Conservation (phyloP, 37 sponge, comb jelly and placozoan genomes). For the Amphimedon queenslandica region DNA sequence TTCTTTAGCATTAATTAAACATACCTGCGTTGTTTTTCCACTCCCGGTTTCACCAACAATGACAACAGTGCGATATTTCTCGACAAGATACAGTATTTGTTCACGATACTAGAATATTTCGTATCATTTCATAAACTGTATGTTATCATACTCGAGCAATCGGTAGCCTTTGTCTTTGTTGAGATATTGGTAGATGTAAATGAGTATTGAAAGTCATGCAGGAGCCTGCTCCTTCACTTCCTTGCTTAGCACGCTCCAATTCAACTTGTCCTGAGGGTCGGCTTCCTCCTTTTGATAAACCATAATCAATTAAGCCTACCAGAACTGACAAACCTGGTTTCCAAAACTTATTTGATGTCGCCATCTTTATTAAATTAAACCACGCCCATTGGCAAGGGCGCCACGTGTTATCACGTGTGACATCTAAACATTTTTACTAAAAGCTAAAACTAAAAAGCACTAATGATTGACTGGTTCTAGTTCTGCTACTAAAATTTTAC, state of each 20-base stretch:
- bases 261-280: slow-evolving; percentile 28
- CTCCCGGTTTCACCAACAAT: slow-evolving; percentile 93
- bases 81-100: slow-evolving; percentile 84
- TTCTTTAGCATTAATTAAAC: neutral
- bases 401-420: too few species aligned
- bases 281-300: slow-evolving; percentile 1
- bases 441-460: too few species aligned
- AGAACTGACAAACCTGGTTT: neutral
- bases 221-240: slow-evolving; percentile 67
- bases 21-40: slow-evolving; percentile 87
- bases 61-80: slow-evolving; percentile 71
- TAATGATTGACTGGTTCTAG: too few species aligned
- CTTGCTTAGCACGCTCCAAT: slow-evolving; percentile 48
- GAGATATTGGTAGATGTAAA: slow-evolving; percentile 66
- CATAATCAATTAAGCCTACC: neutral
- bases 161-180: slow-evolving; percentile 90
- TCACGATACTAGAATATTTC: slow-evolving; percentile 58
- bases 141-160: slow-evolving; percentile 61
- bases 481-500: too few species aligned
- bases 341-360: neutral
- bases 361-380: slow-evolving; percentile 1
- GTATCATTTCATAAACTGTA: neutral
- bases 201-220: slow-evolving; percentile 74
- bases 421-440: too few species aligned
- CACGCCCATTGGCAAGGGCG: too few species aligned